These are phyloP conservation scores for Grus americana DNA, from an alignment of 2,113 vertebrate species.

Conservation along the genomic window DNA sequence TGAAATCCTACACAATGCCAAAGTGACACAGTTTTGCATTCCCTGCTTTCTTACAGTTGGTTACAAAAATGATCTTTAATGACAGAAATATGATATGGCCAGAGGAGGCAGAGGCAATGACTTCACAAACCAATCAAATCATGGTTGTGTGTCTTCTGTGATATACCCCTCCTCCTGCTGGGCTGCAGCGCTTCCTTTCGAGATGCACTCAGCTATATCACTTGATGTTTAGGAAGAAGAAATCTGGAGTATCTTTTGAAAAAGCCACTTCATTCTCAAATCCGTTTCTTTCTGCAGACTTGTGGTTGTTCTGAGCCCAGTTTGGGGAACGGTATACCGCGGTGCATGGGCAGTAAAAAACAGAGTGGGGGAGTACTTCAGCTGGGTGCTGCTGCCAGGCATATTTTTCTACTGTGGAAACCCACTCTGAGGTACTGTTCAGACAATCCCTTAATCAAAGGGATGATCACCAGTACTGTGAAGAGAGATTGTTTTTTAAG, in stretches of 20 bases:
- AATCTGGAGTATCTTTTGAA: not conserved
- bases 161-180: not conserved
- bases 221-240: not conserved
- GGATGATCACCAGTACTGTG: not conserved
- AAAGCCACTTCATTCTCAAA: not conserved
- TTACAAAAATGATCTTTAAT: not conserved
- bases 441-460: not conserved
- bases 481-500: not conserved
- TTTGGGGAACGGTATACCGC: not conserved
- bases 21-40: not conserved
- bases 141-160: not conserved
- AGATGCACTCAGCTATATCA: rapidly evolving
- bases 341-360: not conserved
- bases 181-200: not conserved
- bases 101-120: not conserved
- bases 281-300: not conserved
- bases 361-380: not conserved
- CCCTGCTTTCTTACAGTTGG: not conserved
- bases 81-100: not conserved
- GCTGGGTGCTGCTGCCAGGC: not conserved
- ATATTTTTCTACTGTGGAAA: not conserved
- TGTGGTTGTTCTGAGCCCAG: not conserved
- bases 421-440: not conserved
- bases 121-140: not conserved
- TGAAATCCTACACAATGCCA: not conserved